These are phyloP conservation scores for Ceratosolen solmsi DNA, from an alignment of 1,140 invertebrate genomes.

Conservation along the genomic window DNA sequence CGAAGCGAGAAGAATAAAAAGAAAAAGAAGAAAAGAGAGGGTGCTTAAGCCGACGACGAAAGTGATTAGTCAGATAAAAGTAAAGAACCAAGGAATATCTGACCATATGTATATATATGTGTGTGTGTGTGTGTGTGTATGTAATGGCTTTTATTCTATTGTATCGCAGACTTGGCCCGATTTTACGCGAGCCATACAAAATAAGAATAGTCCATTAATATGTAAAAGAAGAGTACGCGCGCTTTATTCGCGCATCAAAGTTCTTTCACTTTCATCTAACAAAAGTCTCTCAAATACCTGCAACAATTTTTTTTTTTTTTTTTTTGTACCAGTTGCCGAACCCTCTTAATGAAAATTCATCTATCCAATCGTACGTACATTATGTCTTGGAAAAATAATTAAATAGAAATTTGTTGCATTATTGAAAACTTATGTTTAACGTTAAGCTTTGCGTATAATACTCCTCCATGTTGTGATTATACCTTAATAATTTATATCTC, in stretches of 20 bases:
- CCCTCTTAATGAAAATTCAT: conserved; percentile 8
- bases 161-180: conserved; percentile 29
- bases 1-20: not conserved
- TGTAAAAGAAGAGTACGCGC: conserved; percentile 58
- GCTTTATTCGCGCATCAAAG: conserved; percentile 55
- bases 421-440: not conserved
- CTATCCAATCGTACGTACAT: not conserved
- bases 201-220: conserved; percentile 64
- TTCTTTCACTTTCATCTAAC: not conserved
- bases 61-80: conserved; percentile 27
- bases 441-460: not conserved
- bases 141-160: conserved; percentile 33
- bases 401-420: not conserved
- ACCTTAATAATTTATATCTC: not conserved
- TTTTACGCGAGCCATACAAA: conserved; percentile 42
- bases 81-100: conserved; percentile 19
- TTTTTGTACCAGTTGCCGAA: not conserved
- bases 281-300: not conserved
- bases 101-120: no score
- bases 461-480: not conserved
- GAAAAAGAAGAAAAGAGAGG: no score
- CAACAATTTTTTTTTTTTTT: not conserved
- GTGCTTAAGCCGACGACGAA: not conserved
- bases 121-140: not conserved
- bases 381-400: not conserved